These are phyloP conservation scores for Porites evermanni DNA, from an alignment of 92 coral and sea anemone species.

Conservation along the genomic window DNA sequence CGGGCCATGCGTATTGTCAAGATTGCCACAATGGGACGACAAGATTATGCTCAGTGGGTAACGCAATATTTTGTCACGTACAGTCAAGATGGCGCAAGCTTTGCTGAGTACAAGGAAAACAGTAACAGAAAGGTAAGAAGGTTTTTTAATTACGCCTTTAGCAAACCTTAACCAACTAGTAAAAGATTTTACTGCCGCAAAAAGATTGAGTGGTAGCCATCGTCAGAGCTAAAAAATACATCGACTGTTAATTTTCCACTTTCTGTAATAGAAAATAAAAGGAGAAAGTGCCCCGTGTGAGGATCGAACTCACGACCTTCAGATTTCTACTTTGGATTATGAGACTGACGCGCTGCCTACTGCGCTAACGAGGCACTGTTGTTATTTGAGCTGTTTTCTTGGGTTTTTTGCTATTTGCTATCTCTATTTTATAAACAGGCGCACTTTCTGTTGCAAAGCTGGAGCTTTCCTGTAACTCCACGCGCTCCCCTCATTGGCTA, in stretches of 20 bases:
- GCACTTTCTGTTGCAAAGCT: neutral
- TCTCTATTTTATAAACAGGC: neutral
- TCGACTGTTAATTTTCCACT: neutral
- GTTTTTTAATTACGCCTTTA: too few species aligned
- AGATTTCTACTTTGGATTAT: constrained; percentile 60
- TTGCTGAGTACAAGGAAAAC: constrained; percentile 65
- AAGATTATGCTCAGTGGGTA: constrained; percentile 75
- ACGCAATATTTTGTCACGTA: constrained; percentile 54
- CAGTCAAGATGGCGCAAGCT: constrained; percentile 65
- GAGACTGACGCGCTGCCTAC: constrained; percentile 82
- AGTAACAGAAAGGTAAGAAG: constrained; percentile 60
- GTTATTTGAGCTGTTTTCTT: neutral
- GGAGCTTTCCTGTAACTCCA: too few species aligned
- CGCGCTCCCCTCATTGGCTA: too few species aligned
- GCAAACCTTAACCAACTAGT: neutral
- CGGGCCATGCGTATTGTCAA: constrained; percentile 59
- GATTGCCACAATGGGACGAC: constrained; percentile 67
- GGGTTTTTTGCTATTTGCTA: neutral
- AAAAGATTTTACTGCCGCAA: too few species aligned
- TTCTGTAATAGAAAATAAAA: neutral
- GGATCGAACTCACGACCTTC: constrained; percentile 84
- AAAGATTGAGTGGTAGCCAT: too few species aligned
- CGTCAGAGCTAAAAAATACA: neutral
- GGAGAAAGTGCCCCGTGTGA: neutral
- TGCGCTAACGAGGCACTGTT: constrained; percentile 70